Base-by-base conservation (phyloP, 2,113 vertebrate species). In the Fulica atra region DNA sequence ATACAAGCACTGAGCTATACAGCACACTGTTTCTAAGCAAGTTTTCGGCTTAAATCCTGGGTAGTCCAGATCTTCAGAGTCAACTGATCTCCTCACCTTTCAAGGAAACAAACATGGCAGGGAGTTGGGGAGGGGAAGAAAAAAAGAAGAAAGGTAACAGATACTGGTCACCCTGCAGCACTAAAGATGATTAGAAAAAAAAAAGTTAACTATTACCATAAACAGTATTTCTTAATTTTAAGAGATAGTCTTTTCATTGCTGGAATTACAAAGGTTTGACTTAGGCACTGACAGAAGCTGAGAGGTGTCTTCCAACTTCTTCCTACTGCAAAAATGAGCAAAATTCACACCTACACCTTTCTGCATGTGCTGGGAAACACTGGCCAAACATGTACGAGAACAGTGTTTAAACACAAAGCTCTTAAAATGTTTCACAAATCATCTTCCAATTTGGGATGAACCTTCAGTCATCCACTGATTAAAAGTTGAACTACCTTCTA, bases 61-160 rank as follows among this genome's bases (percentile, higher is more conserved):
- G 5, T 61, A 40, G 35, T 3, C 7, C 6, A 44, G 14, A 38
- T 56, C 72, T 54, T 36, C 6, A 13, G 9, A 51, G 38, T n/a
- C 46, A 88, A 3, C 2, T 10, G 5, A 3, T n/a, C 16, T 57
- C 33, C 10, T 81, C 14, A 64, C 1, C 9, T 83, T 65, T 29
- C 33, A 51, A 88, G 68, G 26, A 57, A 69, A 71, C 9, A 53
- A 85, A 46, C 1, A 20, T 19, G 2, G 0, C 11, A n/a, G 13
- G 9, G 7, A 11, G 5, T 10, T 46, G 3, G 2, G 3, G 2
- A 3, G 7, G 7, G 10, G 26, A 59, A 53, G 10, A 21, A 57
- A 20, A 63, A 42, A 61, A 44, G 8, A 35, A 40, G 20, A 38
- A 81, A 63, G 4, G 2, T 25, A 54, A 16, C 2, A 38, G 16